A percentile compares a stretch with the other conserved stretches of the same genome.
phyloP scores from a whole-genome alignment of 2,888 invertebrate genomes.

The Protophormia terraenovae region DNA sequence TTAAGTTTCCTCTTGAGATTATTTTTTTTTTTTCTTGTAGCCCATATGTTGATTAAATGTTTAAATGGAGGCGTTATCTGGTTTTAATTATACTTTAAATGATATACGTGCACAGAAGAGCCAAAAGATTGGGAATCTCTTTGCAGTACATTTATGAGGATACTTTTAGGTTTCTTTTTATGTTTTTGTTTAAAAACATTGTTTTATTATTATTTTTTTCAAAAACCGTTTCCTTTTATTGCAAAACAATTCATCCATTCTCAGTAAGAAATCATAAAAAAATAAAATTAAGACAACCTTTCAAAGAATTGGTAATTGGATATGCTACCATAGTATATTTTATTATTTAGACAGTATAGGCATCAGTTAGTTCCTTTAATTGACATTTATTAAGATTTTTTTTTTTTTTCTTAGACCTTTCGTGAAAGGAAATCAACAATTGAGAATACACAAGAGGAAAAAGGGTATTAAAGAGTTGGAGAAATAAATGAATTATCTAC shows the following conservation, averaged over 20 bases:
- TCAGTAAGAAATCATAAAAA: neutral
- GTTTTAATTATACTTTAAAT: conserved; percentile 63
- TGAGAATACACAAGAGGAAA: neutral
- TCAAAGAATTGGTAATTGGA: conserved; percentile 57
- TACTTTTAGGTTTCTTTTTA: neutral
- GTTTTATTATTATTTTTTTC: neutral
- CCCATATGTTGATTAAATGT: conserved; percentile 1
- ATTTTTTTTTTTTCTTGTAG: neutral
- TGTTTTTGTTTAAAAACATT: neutral
- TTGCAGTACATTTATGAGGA: neutral
- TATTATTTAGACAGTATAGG: neutral
- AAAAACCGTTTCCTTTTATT: conserved; percentile 22
- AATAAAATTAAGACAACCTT: conserved; percentile 17
- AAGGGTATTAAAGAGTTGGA: neutral
- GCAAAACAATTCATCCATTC: conserved; percentile 6
- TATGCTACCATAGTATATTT: conserved; percentile 13
- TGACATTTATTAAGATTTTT: conserved; percentile 8
- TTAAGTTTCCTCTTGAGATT: neutral
- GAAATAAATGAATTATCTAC: too few relatives aligned
- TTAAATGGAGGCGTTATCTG: conserved; percentile 54
- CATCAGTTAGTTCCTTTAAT: conserved; percentile 2
- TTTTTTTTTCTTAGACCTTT: conserved; percentile 14
- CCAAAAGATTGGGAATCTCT: conserved; percentile 6
- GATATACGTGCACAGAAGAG: conserved; percentile 16
- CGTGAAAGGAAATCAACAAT: neutral